These are phyloP conservation scores for Mustelus asterias DNA, from an alignment of 2,113 vertebrate genomes.

Conservation along the genomic window DNA sequence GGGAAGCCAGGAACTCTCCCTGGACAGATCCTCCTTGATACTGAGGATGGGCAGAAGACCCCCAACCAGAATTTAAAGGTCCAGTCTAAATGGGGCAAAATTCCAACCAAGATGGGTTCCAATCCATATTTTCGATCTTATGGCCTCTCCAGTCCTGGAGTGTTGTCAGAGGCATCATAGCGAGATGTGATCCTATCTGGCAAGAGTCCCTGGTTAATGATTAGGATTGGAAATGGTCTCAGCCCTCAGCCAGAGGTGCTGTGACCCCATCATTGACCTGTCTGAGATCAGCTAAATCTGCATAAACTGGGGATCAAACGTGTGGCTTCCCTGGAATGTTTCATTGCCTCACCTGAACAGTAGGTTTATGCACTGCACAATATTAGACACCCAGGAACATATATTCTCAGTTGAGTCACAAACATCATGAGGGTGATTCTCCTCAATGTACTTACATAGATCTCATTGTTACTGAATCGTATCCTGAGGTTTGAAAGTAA, in stretches of 20 bases:
- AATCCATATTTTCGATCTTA: neutral
- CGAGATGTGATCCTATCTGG: neutral
- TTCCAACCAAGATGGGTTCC: no score
- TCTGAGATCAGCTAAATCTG: neutral
- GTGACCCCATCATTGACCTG: neutral
- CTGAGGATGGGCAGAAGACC: no score
- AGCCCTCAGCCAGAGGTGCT: neutral
- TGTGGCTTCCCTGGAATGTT: neutral
- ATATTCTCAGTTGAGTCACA: neutral
- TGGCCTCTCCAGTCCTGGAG: neutral
- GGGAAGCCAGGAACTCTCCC: no score
- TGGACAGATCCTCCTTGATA: no score
- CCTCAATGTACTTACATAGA: constrained; percentile 56
- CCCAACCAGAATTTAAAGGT: no score
- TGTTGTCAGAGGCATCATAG: neutral
- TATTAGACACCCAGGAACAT: neutral
- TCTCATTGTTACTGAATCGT: constrained; percentile 53
- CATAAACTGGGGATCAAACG: neutral
- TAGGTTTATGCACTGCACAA: neutral
- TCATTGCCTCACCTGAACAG: neutral
- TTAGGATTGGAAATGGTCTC: neutral
- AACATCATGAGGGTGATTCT: neutral
- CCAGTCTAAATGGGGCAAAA: no score
- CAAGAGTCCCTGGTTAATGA: neutral
- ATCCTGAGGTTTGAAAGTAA: constrained; percentile 58